phyloP scores from a whole-genome alignment of 2,113 vertebrate genomes.

The Athene cunicularia region DNA sequence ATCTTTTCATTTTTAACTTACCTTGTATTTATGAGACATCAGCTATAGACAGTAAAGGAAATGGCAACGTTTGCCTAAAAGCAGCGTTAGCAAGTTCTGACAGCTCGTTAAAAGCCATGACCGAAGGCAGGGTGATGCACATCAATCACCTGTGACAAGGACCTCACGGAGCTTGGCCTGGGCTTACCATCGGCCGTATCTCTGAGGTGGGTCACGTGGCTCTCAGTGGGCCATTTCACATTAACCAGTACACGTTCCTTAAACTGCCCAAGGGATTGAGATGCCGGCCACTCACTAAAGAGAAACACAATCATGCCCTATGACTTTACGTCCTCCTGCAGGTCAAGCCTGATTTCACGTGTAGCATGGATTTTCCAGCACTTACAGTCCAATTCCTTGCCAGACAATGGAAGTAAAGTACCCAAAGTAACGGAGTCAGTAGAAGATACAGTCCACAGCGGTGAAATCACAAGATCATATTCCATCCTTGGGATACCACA shows the following conservation, averaged over 20 bases:
- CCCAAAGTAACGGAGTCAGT: background rate
- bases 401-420: background rate
- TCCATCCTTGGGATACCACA: background rate
- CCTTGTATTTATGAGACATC: slow-evolving; percentile 47
- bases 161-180: background rate
- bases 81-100: background rate
- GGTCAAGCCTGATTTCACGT: background rate
- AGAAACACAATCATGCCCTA: background rate
- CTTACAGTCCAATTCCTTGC: background rate
- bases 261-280: background rate
- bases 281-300: background rate
- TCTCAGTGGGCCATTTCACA: background rate
- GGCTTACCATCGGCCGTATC: background rate
- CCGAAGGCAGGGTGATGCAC: background rate
- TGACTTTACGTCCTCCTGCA: fast-evolving
- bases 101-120: slow-evolving; percentile 21
- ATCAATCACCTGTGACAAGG: background rate
- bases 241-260: fast-evolving
- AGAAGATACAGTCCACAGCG: background rate
- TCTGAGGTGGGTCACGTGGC: background rate
- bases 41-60: slow-evolving; percentile 21
- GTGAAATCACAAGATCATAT: background rate
- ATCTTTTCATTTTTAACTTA: slow-evolving; percentile 22
- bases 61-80: slow-evolving; percentile 12
- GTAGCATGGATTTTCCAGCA: background rate